These are phyloP conservation scores for Glandiceps talaboti DNA, from an alignment of 53 echinoderm and acorn worm species.

Conservation along the genomic window DNA sequence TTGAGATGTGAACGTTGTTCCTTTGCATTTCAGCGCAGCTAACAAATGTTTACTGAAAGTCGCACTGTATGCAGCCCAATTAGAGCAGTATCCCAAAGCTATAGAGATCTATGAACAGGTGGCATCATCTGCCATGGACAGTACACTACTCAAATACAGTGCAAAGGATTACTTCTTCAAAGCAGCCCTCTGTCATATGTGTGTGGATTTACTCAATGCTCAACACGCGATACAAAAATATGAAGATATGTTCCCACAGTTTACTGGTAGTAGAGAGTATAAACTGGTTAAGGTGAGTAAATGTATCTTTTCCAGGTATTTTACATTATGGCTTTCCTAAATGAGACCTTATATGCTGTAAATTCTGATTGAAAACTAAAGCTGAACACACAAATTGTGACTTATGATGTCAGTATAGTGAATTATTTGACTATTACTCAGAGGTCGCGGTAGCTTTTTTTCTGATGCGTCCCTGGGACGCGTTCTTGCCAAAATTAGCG, in stretches of 20 bases:
- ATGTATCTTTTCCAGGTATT: too few species aligned
- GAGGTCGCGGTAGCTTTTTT: too few species aligned
- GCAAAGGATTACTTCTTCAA: conserved; percentile 98
- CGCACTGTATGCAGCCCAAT: conserved; percentile 82
- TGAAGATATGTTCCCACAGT: conserved; percentile 66
- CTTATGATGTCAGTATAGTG: too few species aligned
- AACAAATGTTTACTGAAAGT: conserved; percentile 98
- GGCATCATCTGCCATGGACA: conserved; percentile 63
- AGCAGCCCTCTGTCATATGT: conserved; percentile 95
- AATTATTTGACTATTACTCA: too few species aligned
- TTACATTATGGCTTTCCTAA: too few species aligned
- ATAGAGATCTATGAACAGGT: conserved; percentile 81
- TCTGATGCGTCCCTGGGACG: too few species aligned
- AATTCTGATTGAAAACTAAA: too few species aligned
- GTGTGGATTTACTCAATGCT: conserved; percentile 94
- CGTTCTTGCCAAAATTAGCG: too few species aligned
- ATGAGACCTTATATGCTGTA: too few species aligned
- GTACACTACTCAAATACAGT: conserved; percentile 84
- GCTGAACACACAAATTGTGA: too few species aligned
- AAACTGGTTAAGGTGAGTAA: conserved; percentile 78
- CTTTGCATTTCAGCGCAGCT: conserved; percentile 85
- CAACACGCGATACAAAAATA: conserved; percentile 68
- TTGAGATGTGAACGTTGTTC: too few species aligned
- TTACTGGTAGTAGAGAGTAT: conserved; percentile 77
- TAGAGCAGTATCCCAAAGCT: conserved; percentile 76